phyloP scores from a whole-genome alignment of 2,888 invertebrate species.

The Pollenia labialis region DNA sequence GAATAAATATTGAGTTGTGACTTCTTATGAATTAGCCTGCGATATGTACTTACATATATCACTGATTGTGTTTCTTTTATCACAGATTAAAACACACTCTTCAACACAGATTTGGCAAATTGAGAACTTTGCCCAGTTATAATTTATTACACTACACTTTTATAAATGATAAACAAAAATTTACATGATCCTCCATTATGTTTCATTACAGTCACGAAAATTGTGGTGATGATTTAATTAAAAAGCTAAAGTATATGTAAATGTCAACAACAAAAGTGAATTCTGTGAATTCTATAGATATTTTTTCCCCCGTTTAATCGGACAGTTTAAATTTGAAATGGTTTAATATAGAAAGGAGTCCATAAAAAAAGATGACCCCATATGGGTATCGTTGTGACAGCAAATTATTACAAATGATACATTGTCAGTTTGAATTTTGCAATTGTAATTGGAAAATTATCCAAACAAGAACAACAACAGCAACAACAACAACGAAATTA shows the following conservation, averaged over 20 bases:
- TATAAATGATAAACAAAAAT: conserved; percentile 5
- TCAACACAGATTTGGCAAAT: conserved; percentile 42
- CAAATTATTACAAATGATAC: conserved; percentile 65
- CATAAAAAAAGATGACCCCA: conserved; percentile 25
- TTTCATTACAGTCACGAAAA: conserved; percentile 25
- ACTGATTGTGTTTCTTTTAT: background rate
- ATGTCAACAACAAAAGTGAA: conserved; percentile 54
- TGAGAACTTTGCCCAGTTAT: conserved; percentile 22
- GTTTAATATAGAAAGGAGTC: background rate
- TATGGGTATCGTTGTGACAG: conserved; percentile 56
- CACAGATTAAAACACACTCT: conserved; percentile 20
- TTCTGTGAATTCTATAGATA: conserved; percentile 22
- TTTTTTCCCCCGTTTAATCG: conserved; percentile 14
- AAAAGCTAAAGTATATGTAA: conserved; percentile 61
- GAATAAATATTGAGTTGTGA: no score
- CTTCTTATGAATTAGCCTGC: no score
- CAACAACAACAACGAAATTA: background rate
- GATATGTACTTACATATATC: no score
- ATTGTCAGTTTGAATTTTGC: conserved; percentile 47
- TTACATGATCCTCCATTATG: conserved; percentile 38
- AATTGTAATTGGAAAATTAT: conserved; percentile 44
- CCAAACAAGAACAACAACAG: background rate
- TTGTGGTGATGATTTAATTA: conserved; percentile 63
- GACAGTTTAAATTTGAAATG: conserved; percentile 12
- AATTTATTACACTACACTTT: conserved; percentile 28